These are phyloP conservation scores for Aphaenogaster rudis DNA, from an alignment of 1,140 invertebrate genomes.

Conservation along the genomic window DNA sequence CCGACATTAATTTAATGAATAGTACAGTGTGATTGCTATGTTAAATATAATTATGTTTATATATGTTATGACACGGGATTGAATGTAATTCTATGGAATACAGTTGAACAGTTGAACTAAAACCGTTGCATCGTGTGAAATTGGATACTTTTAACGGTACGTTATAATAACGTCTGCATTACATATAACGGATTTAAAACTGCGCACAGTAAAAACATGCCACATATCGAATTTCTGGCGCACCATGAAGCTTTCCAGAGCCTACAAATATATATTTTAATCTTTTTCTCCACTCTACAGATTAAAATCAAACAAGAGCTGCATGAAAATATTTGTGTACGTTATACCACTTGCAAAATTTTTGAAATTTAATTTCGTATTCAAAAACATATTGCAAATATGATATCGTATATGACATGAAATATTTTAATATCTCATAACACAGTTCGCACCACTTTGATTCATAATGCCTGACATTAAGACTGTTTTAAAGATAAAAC, in stretches of 20 bases:
- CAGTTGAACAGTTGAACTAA: constrained; percentile 35
- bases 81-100: constrained; percentile 27
- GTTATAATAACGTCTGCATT: constrained; percentile 57
- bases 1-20: constrained; percentile 25
- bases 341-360: constrained; percentile 40
- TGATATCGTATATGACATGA: constrained; percentile 22
- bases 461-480: constrained; percentile 4
- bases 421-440: constrained; percentile 41
- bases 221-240: constrained; percentile 53
- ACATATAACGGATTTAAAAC: constrained; percentile 54
- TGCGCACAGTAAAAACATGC: constrained; percentile 45
- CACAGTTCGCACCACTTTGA: neutral
- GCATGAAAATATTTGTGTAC: constrained; percentile 40
- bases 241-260: constrained; percentile 36
- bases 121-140: constrained; percentile 5
- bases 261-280: constrained; percentile 63
- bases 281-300: constrained; percentile 54
- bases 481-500: neutral
- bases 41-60: constrained; percentile 56
- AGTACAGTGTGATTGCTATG: constrained; percentile 8
- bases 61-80: neutral
- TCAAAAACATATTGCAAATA: constrained; percentile 50
- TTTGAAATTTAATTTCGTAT: constrained; percentile 56
- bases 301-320: constrained; percentile 57
- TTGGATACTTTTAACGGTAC: constrained; percentile 48